Percentiles rank a stretch among this genome's conserved stretches.
Conservation (phyloP, 2,797 vertebrate genomes). For the Acestrorhynchus altus region DNA sequence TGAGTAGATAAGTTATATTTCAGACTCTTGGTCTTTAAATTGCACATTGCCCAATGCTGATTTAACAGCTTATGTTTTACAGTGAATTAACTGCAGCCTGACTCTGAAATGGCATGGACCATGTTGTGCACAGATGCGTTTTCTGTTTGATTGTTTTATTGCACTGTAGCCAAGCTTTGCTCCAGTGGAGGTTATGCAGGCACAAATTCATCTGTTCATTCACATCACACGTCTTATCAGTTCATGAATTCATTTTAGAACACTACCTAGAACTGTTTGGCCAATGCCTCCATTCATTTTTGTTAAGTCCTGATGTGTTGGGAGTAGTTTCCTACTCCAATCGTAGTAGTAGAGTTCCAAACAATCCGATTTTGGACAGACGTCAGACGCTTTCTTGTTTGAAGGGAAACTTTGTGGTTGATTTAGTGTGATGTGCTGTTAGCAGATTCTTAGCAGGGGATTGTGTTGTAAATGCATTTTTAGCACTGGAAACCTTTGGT, state of each 20-base stretch:
- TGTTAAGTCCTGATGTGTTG: background rate
- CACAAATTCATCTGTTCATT: background rate
- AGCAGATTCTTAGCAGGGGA: background rate
- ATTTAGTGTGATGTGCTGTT: background rate
- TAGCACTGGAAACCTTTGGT: background rate
- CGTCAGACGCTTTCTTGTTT: background rate
- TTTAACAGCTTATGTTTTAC: background rate
- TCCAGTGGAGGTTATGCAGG: background rate
- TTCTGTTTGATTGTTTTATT: constrained; percentile 1
- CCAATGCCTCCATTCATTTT: background rate
- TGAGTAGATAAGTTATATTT: background rate
- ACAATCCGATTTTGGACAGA: background rate
- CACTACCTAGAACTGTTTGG: background rate
- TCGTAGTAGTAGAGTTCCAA: background rate
- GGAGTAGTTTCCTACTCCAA: background rate
- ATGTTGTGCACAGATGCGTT: background rate
- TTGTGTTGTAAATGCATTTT: background rate
- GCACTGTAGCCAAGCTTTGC: background rate
- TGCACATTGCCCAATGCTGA: background rate
- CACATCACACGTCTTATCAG: background rate
- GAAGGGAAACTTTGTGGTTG: constrained; percentile 3
- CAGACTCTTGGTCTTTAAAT: too few species aligned
- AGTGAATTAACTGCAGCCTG: constrained; percentile 2
- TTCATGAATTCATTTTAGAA: background rate
- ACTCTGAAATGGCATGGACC: background rate